A percentile compares a stretch with the other conserved stretches of the same genome.
phyloP scores from a whole-genome alignment of 92 coral and sea anemone species.

The Diadumene lineata region DNA sequence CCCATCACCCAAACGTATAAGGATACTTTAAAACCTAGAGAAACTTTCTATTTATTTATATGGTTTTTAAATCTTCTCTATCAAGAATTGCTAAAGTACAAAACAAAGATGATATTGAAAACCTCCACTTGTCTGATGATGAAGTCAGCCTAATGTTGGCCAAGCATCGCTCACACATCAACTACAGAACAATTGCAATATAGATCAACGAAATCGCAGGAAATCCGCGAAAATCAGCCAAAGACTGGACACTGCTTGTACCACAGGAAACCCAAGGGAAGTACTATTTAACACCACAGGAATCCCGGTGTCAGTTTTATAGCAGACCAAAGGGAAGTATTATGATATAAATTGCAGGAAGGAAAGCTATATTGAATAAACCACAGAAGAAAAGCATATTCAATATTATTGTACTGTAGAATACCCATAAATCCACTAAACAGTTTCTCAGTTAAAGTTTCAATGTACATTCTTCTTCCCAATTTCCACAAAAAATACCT shows the following conservation, averaged over 20 bases:
- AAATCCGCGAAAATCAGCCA: neutral
- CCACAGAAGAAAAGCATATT: no score
- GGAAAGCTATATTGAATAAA: no score
- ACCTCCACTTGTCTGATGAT: slow-evolving; percentile 37
- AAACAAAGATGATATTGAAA: slow-evolving; percentile 25
- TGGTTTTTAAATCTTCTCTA: neutral
- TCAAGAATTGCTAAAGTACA: slow-evolving; percentile 10
- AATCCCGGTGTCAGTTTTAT: neutral
- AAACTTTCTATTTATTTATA: neutral
- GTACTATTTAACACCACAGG: neutral
- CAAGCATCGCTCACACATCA: slow-evolving; percentile 31
- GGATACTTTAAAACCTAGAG: no score
- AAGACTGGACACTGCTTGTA: neutral
- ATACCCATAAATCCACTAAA: no score
- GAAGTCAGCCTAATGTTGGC: slow-evolving; percentile 37
- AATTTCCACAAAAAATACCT: no score
- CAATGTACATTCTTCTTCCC: no score
- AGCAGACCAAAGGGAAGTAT: no score
- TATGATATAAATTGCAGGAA: no score
- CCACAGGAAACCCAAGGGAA: neutral
- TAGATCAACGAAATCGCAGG: slow-evolving; percentile 14
- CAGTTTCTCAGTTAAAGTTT: no score
- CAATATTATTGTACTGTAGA: no score
- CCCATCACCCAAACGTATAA: neutral
- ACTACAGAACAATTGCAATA: slow-evolving; percentile 1